Evolutionary conservation across 35 echinoderm and acorn worm genomes (phyloP), one percentile per base, ranked within the genome.

Genomic region (Ophioderma brevispina): DNA sequence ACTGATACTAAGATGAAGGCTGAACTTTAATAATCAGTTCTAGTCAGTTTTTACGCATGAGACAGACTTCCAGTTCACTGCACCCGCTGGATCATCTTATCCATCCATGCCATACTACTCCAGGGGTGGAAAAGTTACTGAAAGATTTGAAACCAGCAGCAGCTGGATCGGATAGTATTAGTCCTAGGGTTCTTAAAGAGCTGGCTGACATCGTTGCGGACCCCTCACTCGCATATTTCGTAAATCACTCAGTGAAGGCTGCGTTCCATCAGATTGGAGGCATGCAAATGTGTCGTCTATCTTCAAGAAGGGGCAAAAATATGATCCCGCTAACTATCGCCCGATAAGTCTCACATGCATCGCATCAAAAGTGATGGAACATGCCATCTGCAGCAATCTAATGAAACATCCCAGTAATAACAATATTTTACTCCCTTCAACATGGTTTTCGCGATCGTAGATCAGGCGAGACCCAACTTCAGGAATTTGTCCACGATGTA

Each of bases 261-360:
- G 50, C 36, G 87, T 81, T 21, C 87, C 87, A 13, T 14, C 21
- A 6, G 77, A 87, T 21, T 80, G 77, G 87, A 63, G 46, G 63
- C 70, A 87, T 36, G 87, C 87, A 21, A 81, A 80, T 31, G 46
- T 89, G 30, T 79, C 78, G 5, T 78, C 77, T 3, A 63, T 89
- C 35, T 89, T 89, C 35, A 89, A 89, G 63, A 89, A 89, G 32
- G 87, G 87, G 46, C 87, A 89, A 23, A n/a, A 81, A n/a, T 89
- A 89, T 78, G 49, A 82, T 31, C 78, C 88, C 0, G 41, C 78
- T 81, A 90, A 90, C 36, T 90, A 90, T 36, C 40, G 46, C 6
- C 79, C n/a, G n/a, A n/a, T n/a, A n/a, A n/a, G n/a, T n/a, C n/a
- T n/a, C n/a, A n/a, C n/a, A n/a, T n/a, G n/a, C n/a, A n/a, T n/a